Percentiles rank a stretch among this genome's conserved stretches.
Conservation (phyloP, 2,888 invertebrate genomes). For the Meghimatium bilineatum region DNA sequence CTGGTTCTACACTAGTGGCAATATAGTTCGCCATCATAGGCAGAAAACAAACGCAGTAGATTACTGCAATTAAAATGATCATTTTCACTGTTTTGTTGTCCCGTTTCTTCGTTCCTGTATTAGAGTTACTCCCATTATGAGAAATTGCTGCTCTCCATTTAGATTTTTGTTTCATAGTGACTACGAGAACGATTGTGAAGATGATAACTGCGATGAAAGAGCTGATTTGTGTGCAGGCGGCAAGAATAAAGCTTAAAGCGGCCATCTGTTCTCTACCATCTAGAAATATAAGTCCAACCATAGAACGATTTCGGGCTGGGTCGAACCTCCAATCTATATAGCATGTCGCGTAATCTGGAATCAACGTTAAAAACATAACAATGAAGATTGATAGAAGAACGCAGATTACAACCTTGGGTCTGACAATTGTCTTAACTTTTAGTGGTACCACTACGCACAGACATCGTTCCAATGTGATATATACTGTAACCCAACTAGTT, state of each 20-base stretch:
- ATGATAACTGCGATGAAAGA: slow-evolving; percentile 11
- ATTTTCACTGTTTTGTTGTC: slow-evolving; percentile 14
- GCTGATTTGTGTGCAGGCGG: slow-evolving; percentile 12
- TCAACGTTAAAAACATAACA: background rate
- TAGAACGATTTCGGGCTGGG: background rate
- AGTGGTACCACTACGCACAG: slow-evolving; percentile 5
- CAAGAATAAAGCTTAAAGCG: background rate
- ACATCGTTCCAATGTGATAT: slow-evolving; percentile 16
- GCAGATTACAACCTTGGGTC: background rate
- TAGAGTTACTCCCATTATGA: background rate
- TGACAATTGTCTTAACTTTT: slow-evolving; percentile 27
- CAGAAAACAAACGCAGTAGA: slow-evolving; percentile 16
- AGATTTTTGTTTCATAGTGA: slow-evolving; percentile 12
- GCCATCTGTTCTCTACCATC: slow-evolving; percentile 8
- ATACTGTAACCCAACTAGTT: slow-evolving; percentile 15
- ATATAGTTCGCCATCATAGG: slow-evolving; percentile 20
- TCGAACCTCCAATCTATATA: slow-evolving; percentile 15
- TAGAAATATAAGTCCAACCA: slow-evolving; percentile 9
- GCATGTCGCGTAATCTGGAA: slow-evolving; percentile 4
- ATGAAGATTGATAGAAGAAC: background rate
- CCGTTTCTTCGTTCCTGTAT: background rate
- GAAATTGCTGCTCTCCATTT: slow-evolving; percentile 19
- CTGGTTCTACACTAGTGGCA: background rate
- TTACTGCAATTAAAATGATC: slow-evolving; percentile 8
- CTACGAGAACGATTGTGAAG: slow-evolving; percentile 6